Percentiles rank a stretch among this genome's conserved stretches.
phyloP scores from a whole-genome alignment of 2,888 invertebrate species.

The Petrolisthes manimaculis region DNA sequence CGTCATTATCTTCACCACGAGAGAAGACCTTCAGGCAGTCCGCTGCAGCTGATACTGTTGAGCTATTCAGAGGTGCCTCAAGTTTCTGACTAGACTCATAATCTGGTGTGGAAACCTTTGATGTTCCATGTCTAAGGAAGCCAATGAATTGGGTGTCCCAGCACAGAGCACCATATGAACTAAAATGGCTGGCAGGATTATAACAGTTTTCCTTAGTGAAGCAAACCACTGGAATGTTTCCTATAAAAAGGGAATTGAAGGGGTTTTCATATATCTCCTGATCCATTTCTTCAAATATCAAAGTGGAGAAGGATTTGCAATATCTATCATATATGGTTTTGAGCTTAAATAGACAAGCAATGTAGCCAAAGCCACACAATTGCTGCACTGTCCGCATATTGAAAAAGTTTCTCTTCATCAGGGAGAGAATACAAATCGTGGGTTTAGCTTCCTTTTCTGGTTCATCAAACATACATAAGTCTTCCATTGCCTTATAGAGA shows the following conservation, averaged over 20 bases:
- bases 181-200: neutral
- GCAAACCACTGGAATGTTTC: constrained; percentile 57
- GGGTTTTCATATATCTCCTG: constrained; percentile 54
- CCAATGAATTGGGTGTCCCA: constrained; percentile 57
- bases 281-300: constrained; percentile 60
- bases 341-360: constrained; percentile 54
- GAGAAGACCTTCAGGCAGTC: constrained; percentile 59
- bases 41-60: constrained; percentile 45
- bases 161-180: constrained; percentile 39
- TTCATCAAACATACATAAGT: constrained; percentile 40
- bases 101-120: constrained; percentile 51
- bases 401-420: constrained; percentile 59
- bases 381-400: constrained; percentile 54
- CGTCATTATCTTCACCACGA: constrained; percentile 9
- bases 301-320: constrained; percentile 49
- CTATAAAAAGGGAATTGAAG: constrained; percentile 59
- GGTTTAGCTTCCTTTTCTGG: constrained; percentile 30
- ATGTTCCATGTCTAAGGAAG: constrained; percentile 32
- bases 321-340: constrained; percentile 38
- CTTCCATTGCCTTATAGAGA: constrained; percentile 46
- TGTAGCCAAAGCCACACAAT: constrained; percentile 59
- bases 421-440: constrained; percentile 54
- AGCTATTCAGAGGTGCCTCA: constrained; percentile 27
- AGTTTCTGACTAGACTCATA: constrained; percentile 51
- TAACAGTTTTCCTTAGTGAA: constrained; percentile 18